Evolutionary conservation across 2,888 invertebrate species (phyloP).

Genomic region (Omphaloscelis lunosa): DNA sequence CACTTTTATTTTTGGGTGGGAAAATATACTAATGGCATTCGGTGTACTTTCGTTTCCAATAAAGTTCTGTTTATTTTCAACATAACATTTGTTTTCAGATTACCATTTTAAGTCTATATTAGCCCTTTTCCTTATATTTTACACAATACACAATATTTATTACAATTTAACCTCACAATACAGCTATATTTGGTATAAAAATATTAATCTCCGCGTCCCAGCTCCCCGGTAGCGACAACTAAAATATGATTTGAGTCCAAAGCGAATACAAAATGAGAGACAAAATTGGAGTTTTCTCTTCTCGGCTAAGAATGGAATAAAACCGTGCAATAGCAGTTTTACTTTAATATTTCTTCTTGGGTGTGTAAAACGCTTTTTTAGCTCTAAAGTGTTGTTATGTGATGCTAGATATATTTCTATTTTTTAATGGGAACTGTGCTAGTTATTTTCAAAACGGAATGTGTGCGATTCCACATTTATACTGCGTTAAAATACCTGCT

Average conservation of each 20-base stretch:
- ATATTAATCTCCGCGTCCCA: constrained; percentile 62
- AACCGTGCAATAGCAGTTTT: constrained; percentile 72
- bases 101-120: background rate
- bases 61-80: background rate
- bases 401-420: constrained; percentile 22
- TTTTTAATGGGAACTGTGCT: constrained; percentile 28
- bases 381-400: constrained; percentile 54
- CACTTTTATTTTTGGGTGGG: too few species aligned
- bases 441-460: background rate
- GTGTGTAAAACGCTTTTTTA: constrained; percentile 71
- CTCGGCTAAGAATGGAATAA: constrained; percentile 76
- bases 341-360: constrained; percentile 75
- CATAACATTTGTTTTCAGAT: background rate
- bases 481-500: background rate
- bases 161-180: constrained; percentile 61
- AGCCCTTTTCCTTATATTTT: constrained; percentile 21
- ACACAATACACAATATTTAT: constrained; percentile 44
- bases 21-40: too few species aligned
- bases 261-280: constrained; percentile 81
- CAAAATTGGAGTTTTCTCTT: constrained; percentile 80
- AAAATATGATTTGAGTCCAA: constrained; percentile 81
- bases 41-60: background rate
- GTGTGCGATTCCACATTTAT: too few species aligned
- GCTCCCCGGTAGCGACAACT: constrained; percentile 72
- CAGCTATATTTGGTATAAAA: constrained; percentile 58